Conservation (phyloP, 2,888 invertebrate genomes). For the Panopea generosa region DNA sequence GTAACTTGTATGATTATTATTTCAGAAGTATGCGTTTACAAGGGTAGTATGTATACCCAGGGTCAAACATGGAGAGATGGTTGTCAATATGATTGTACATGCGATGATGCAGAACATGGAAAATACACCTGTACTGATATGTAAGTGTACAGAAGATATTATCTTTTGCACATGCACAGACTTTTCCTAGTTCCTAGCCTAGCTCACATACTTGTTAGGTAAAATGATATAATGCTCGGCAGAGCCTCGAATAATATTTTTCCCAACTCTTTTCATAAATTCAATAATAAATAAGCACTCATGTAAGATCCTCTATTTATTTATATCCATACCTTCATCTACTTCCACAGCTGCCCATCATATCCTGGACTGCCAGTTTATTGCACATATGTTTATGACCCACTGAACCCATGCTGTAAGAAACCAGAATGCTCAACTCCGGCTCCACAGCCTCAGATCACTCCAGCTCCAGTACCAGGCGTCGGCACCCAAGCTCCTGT, state of each 20-base stretch:
- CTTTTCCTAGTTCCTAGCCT: too few species aligned
- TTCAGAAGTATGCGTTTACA: conserved; percentile 72
- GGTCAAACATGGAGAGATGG: conserved; percentile 73
- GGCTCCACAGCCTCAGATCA: conserved; percentile 47
- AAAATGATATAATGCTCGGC: too few species aligned
- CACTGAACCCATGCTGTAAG: conserved; percentile 74
- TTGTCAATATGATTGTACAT: conserved; percentile 70
- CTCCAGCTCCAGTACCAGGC: conserved; percentile 44
- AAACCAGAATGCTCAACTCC: conserved; percentile 67
- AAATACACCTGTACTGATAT: conserved; percentile 72
- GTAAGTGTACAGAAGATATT: conserved; percentile 48
- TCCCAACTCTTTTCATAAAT: too few species aligned
- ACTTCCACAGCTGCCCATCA: conserved; percentile 64
- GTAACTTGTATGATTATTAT: background rate
- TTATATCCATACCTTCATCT: too few species aligned
- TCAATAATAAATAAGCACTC: too few species aligned
- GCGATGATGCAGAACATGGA: conserved; percentile 67
- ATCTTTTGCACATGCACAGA: too few species aligned
- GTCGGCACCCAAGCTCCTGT: too few species aligned
- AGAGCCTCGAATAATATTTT: too few species aligned
- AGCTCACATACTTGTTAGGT: too few species aligned
- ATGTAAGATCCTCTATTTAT: too few species aligned
- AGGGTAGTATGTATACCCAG: conserved; percentile 64
- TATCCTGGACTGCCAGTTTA: conserved; percentile 68
- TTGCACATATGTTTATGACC: conserved; percentile 70